Base-by-base conservation (phyloP, 2,797 vertebrate genomes). In the Xerus rutilus region DNA sequence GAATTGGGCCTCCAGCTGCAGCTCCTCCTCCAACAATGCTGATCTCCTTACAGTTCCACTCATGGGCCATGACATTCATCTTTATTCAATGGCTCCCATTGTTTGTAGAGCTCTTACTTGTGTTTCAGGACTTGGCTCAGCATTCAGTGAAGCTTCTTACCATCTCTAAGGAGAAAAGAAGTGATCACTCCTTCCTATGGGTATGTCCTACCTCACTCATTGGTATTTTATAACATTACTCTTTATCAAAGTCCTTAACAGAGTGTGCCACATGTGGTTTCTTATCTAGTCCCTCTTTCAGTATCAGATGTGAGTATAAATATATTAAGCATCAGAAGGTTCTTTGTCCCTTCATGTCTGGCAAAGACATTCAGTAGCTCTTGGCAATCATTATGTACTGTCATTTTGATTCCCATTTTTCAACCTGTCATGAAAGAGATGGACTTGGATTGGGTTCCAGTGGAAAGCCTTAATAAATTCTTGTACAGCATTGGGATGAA, bases 51-150 rank as follows among this genome's bases (percentile, higher is more conserved):
- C 3, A 95, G 18, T 18, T 88, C 18, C 45, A 25, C 9, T 86
- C 3, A 25, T 54, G 17, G 25, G n/a, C 18, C 21, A 47, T 59
- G 28, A 28, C 20, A 23, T 84, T 89, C 25, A 76, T 11, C 11
- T 64, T 64, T 77, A 62, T 54, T 79, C 23, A 43, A 87, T 84
- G 84, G 39, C n/a, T 83, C 28, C 43, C 45, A 43, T 17, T 0
- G 69, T 30, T 69, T 81, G 20, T 32, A 89, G 57, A 13, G 54
- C 18, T 28, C 32, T 77, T 81, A 86, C 32, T 82, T 88, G 5
- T 65, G 57, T 88, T 91, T 84, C 67, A 91, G 93, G 49, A 89
- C 30, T 86, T 28, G 86, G 30, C 69, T 91, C 5, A 93, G 62
- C 57, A 93, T 47, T 81, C 52, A 77, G 0, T 95, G 65, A 78